These are phyloP conservation scores for Strigops habroptila DNA, from an alignment of 2,113 vertebrate species.

Conservation along the genomic window DNA sequence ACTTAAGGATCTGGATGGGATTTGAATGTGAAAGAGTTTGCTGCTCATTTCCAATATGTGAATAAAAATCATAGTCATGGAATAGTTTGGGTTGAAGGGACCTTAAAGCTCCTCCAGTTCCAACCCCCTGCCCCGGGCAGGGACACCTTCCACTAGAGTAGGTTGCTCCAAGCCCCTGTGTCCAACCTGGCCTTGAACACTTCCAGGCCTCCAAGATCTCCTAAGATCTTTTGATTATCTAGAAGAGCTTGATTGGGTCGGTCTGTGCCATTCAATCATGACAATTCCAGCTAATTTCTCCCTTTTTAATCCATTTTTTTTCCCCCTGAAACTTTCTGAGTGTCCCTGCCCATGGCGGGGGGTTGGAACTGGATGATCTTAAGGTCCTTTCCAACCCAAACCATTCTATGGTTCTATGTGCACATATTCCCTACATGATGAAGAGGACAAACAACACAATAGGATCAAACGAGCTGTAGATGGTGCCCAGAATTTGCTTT, in stretches of 20 bases:
- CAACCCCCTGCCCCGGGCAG: background rate
- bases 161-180: background rate
- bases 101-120: background rate
- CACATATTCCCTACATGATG: background rate
- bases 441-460: background rate
- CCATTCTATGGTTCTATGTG: background rate
- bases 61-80: rapidly evolving
- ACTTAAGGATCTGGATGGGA: background rate
- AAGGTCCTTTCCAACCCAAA: background rate
- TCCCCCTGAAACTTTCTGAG: background rate
- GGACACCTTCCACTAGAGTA: background rate
- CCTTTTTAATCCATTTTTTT: background rate
- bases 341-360: background rate
- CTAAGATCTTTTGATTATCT: background rate
- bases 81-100: background rate
- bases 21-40: background rate
- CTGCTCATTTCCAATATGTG: background rate
- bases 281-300: background rate
- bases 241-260: background rate
- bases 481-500: background rate
- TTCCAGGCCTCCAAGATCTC: background rate
- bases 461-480: background rate
- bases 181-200: background rate
- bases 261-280: background rate
- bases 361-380: background rate